These are phyloP conservation scores for Orthonevra nobilis DNA, from an alignment of 2,888 invertebrate species.

Conservation along the genomic window DNA sequence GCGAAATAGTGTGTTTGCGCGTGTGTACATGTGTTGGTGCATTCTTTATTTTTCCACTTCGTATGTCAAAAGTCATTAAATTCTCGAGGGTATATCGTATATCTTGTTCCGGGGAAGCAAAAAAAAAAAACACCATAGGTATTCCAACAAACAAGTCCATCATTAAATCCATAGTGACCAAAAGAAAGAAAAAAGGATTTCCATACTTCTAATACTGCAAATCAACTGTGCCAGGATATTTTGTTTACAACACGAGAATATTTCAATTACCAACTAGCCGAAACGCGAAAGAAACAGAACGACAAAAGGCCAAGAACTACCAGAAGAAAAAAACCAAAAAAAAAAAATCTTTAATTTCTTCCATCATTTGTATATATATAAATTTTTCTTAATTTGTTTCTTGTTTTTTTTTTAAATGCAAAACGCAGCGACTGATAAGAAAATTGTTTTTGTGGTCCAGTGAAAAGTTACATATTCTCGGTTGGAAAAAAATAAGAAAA, in stretches of 20 bases:
- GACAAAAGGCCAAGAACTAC: too few relatives aligned
- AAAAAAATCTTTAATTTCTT: neutral
- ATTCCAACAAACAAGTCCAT: too few relatives aligned
- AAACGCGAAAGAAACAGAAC: constrained; percentile 18
- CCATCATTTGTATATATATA: too few relatives aligned
- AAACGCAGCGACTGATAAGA: too few relatives aligned
- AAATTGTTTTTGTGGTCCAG: constrained; percentile 1
- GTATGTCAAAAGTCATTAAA: constrained; percentile 22
- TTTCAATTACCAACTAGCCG: too few relatives aligned
- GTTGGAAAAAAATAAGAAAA: too few relatives aligned
- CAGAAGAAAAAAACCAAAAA: constrained; percentile 2
- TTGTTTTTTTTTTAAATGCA: too few relatives aligned
- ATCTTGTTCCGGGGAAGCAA: neutral
- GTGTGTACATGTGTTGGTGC: constrained; percentile 1
- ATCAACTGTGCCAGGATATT: constrained; percentile 35
- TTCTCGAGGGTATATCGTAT: constrained; percentile 30
- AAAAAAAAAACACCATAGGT: too few relatives aligned
- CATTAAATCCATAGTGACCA: too few relatives aligned
- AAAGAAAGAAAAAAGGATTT: neutral
- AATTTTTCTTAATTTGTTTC: too few relatives aligned
- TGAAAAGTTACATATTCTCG: neutral
- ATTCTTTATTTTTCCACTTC: constrained; percentile 6
- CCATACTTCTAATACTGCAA: too few relatives aligned
- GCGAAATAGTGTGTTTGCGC: constrained; percentile 6
- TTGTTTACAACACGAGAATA: constrained; percentile 53